Evolutionary conservation across 2,797 vertebrate genomes (phyloP).

Genomic region (Anguilla pacifica): DNA sequence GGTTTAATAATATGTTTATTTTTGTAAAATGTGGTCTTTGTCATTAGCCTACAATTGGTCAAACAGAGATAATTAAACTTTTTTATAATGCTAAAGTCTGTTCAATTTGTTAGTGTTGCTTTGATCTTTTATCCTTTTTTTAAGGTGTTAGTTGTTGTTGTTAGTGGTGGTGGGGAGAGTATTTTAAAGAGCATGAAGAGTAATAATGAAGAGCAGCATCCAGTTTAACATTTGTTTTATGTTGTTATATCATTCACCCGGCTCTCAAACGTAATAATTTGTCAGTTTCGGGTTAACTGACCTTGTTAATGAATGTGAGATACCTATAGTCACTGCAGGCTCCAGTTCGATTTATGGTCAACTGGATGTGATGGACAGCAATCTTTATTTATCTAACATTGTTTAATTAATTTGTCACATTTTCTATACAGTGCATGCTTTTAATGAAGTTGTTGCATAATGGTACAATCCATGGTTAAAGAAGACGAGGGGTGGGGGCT

Average conservation of each 20-base stretch:
- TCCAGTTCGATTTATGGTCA: not conserved
- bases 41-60: not conserved
- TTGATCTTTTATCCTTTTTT: not conserved
- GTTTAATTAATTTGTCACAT: not conserved
- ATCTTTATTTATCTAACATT: not conserved
- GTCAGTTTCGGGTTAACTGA: not conserved
- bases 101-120: not conserved
- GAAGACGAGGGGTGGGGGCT: not conserved
- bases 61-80: not conserved
- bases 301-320: not conserved
- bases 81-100: not conserved
- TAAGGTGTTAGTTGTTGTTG: not conserved
- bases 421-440: slow-evolving; percentile 48
- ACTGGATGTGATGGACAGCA: not conserved
- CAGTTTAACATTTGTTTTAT: not conserved
- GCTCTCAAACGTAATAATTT: not conserved
- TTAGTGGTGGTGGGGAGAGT: not conserved
- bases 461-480: slow-evolving; percentile 62
- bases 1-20: not conserved
- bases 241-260: not conserved
- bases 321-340: not conserved
- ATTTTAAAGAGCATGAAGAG: not conserved
- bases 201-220: not conserved
- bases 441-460: slow-evolving; percentile 65
- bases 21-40: not conserved